These are phyloP conservation scores for Cosmorhoe ocellata DNA, from an alignment of 2,888 invertebrate species.

Conservation along the genomic window DNA sequence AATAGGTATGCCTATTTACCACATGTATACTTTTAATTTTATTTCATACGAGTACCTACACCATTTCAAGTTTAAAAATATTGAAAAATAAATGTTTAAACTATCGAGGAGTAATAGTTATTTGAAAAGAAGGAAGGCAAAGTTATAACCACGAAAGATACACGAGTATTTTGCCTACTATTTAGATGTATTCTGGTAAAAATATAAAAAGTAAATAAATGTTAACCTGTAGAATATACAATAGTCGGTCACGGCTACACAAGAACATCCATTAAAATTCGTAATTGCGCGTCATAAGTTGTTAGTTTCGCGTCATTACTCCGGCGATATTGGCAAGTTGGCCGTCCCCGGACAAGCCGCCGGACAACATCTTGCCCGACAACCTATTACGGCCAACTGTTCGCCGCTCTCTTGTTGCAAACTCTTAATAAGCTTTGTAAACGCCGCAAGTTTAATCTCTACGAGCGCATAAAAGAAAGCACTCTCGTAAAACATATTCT, in stretches of 20 bases:
- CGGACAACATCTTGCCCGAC: slow-evolving; percentile 75
- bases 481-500: slow-evolving; percentile 33
- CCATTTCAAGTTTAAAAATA: too few species aligned
- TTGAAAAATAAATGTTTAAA: too few species aligned
- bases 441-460: slow-evolving; percentile 37
- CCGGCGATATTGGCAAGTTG: slow-evolving; percentile 74
- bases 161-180: too few species aligned
- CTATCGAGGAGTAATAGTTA: too few species aligned
- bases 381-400: slow-evolving; percentile 76
- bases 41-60: too few species aligned
- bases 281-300: slow-evolving; percentile 53
- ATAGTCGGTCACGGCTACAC: not conserved
- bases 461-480: slow-evolving; percentile 30
- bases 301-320: slow-evolving; percentile 69
- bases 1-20: too few species aligned
- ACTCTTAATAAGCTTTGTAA: slow-evolving; percentile 55
- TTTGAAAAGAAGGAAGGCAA: too few species aligned
- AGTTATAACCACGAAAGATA: too few species aligned
- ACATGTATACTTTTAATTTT: too few species aligned
- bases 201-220: not conserved
- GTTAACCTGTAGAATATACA: not conserved
- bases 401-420: slow-evolving; percentile 54
- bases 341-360: slow-evolving; percentile 58
- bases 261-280: slow-evolving; percentile 45
- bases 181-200: too few species aligned